Base-by-base conservation (phyloP, 2,797 vertebrate species). In the Clarias pachynema region DNA sequence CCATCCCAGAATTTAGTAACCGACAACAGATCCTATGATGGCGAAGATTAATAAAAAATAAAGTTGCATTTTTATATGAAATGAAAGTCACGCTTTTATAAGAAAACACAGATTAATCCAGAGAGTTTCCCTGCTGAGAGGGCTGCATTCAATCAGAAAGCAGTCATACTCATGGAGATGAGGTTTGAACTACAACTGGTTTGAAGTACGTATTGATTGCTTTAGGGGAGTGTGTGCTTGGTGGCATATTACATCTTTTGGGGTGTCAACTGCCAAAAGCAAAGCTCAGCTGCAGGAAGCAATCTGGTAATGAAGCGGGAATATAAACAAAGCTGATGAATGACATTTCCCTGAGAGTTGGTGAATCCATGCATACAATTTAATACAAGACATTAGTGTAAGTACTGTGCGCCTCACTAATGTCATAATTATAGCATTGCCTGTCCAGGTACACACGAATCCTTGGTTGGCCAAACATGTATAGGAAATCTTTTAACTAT, bases 191-290 rank as follows among this genome's bases (percentile, higher is more conserved):
- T 79, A 75, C 90, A 83, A 84, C 29, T 65, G 37, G 5, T 86
- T 87, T 90, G 75, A 87, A 88, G 89, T 87, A 90, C 8, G 49
- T 87, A 81, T 83, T 68, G 62, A 57, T 31, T 75, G 15, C 84
- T 79, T 81, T 34, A 75, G 82, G 82, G 56, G 66, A 70, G 70
- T 68, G 7, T 81, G 79, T 66, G 12, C 84, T 90, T 14, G 4
- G 40, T 85, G 62, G 44, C 34, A n/a, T 60, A 44, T 85, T 74
- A 57, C 40, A 87, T 84, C 79, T 69, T 81, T 65, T 29, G 84
- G 91, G 90, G 89, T 85, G 86, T 86, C 87, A 26, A 63, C 82
- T 90, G 89, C 91, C 89, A 86, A 87, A 89, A 87, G 59, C 85
- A 80, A 89, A 90, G 88, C 57, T 73, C 73, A 37, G 65, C 73